phyloP scores from a whole-genome alignment of 2,888 invertebrate species.

The Drosophila ochracea region DNA sequence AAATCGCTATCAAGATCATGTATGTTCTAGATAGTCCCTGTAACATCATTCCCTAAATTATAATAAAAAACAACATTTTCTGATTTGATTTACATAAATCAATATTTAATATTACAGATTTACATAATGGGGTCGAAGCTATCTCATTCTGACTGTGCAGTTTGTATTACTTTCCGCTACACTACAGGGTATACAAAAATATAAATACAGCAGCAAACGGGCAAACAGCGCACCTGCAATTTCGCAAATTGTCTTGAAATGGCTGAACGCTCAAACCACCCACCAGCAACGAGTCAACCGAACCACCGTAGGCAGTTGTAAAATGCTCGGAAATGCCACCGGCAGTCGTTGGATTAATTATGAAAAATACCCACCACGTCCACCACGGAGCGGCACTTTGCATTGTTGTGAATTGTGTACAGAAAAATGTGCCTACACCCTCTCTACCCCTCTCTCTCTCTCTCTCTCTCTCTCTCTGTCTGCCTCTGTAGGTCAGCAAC shows the following conservation, averaged over 20 bases:
- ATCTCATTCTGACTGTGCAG: background rate
- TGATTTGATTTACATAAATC: background rate
- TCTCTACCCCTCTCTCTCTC: background rate
- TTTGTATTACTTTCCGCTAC: background rate
- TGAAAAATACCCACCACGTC: constrained; percentile 62
- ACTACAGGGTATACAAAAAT: constrained; percentile 9
- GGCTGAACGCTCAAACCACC: constrained; percentile 42
- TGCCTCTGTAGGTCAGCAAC: constrained; percentile 66
- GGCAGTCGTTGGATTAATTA: constrained; percentile 79
- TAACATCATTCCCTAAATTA: background rate
- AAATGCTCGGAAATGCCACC: constrained; percentile 72
- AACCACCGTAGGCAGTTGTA: constrained; percentile 49
- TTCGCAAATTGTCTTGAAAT: constrained; percentile 75
- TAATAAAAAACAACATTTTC: background rate
- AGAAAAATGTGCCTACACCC: constrained; percentile 31
- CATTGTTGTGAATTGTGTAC: constrained; percentile 45
- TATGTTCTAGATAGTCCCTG: background rate
- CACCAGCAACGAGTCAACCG: background rate
- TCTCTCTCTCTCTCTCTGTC: background rate
- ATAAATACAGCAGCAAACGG: constrained; percentile 13
- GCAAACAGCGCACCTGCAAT: constrained; percentile 55
- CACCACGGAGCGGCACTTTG: constrained; percentile 5
- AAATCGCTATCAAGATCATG: background rate
- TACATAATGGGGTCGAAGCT: background rate
- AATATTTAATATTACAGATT: background rate